Conservation (phyloP, 1,140 invertebrate genomes). For the Chrysopa pallens region DNA sequence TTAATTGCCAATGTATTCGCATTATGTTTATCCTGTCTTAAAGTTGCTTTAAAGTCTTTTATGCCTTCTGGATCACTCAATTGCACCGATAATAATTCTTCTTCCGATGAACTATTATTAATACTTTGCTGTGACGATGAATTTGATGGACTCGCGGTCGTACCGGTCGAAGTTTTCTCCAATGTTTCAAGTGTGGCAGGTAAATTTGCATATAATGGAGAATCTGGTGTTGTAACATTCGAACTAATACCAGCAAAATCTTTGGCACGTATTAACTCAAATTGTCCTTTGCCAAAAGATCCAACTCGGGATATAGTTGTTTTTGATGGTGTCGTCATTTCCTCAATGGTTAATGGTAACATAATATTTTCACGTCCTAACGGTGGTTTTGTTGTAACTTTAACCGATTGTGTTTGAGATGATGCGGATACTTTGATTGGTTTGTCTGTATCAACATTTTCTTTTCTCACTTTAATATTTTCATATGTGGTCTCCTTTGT, state of each 20-base stretch:
- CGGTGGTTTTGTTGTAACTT: constrained; percentile 5
- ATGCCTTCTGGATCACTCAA: background rate
- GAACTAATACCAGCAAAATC: constrained; percentile 21
- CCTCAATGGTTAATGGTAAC: constrained; percentile 7
- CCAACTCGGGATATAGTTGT: background rate
- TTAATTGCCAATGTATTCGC: constrained; percentile 37
- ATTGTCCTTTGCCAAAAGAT: constrained; percentile 5
- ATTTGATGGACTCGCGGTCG: background rate
- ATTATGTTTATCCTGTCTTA: constrained; percentile 4
- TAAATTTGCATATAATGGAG: constrained; percentile 18
- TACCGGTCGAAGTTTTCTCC: background rate
- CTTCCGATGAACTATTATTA: background rate
- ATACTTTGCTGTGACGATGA: background rate
- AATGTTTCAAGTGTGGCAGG: background rate
- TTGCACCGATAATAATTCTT: background rate
- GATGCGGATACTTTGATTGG: constrained; percentile 16
- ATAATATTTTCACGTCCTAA: constrained; percentile 2
- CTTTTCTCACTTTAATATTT: constrained; percentile 18
- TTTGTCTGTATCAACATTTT: constrained; percentile 10
- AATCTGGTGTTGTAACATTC: constrained; percentile 9
- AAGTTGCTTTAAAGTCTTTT: background rate
- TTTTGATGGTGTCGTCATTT: constrained; percentile 3
- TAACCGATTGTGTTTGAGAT: constrained; percentile 14
- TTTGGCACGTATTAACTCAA: constrained; percentile 18
- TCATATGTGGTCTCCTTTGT: constrained; percentile 17